Percentiles rank a stretch among this genome's conserved stretches.
phyloP scores from a whole-genome alignment of 2,888 invertebrate species.

The Melanostoma scalare region DNA sequence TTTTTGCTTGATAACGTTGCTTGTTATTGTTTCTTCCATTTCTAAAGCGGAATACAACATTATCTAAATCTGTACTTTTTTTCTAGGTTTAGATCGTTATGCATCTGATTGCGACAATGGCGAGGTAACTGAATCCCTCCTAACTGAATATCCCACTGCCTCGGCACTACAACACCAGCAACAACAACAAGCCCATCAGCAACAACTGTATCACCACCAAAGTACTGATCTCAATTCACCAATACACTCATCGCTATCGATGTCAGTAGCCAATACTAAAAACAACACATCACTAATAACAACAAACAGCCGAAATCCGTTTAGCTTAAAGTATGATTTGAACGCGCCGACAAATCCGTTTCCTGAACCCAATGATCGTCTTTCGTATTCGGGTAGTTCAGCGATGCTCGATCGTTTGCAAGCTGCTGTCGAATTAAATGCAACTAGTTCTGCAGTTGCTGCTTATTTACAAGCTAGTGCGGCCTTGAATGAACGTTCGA shows the following conservation, averaged over 20 bases:
- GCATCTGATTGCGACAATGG: conserved; percentile 89
- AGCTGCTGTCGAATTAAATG: conserved; percentile 71
- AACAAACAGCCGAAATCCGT: conserved; percentile 80
- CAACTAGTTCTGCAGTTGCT: conserved; percentile 62
- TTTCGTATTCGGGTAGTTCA: conserved; percentile 77
- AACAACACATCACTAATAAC: conserved; percentile 74
- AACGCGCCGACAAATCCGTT: conserved; percentile 75
- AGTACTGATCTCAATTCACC: conserved; percentile 76
- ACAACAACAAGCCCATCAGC: conserved; percentile 62
- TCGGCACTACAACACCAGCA: conserved; percentile 77
- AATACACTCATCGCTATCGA: conserved; percentile 63
- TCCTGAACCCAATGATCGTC: conserved; percentile 74
- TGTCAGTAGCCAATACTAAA: conserved; percentile 74
- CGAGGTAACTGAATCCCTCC: conserved; percentile 82
- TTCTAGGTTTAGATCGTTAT: conserved; percentile 87
- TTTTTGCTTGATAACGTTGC: too few species aligned
- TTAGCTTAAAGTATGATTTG: conserved; percentile 78
- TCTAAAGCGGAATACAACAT: too few species aligned
- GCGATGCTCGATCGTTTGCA: conserved; percentile 77
- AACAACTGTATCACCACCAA: conserved; percentile 64
- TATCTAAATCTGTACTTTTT: not conserved
- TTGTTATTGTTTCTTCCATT: too few species aligned
- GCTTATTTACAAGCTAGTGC: conserved; percentile 67
- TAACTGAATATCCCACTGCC: conserved; percentile 81
- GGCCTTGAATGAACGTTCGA: conserved; percentile 73